Conservation (phyloP, 2,797 vertebrate genomes). For the Phataginus tetradactyla region DNA sequence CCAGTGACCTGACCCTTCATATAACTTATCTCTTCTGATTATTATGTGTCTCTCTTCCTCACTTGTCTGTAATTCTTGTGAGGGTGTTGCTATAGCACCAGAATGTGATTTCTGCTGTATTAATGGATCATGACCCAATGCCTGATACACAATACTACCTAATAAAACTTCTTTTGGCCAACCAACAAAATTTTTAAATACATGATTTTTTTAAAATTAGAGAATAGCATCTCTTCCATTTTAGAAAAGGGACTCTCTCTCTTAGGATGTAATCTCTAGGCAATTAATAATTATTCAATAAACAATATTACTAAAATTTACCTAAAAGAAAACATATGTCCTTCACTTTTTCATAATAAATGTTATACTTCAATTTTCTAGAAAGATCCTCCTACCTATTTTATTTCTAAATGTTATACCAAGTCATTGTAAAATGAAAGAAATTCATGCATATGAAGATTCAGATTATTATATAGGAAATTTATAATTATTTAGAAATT, state of each 20-base stretch:
- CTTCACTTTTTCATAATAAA: neutral
- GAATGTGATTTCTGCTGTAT: neutral
- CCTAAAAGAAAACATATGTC: slow-evolving; percentile 10
- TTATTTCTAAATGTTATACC: neutral
- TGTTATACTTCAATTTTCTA: neutral
- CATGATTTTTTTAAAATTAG: neutral
- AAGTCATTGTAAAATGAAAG: neutral
- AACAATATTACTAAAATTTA: neutral
- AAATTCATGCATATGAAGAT: neutral
- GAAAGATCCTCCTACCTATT: neutral
- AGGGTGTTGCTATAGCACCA: neutral
- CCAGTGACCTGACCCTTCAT: neutral
- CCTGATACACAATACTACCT: neutral
- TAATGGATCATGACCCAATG: neutral
- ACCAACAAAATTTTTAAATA: neutral
- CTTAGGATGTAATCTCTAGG: neutral
- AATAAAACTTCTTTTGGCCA: neutral
- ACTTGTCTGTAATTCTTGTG: neutral
- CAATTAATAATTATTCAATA: neutral
- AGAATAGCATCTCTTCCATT: neutral
- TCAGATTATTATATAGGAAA: neutral
- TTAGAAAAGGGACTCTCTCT: neutral
- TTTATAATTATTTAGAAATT: slow-evolving; percentile 24
- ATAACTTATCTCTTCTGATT: neutral
- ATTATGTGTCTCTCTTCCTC: neutral